Base-by-base conservation (phyloP, 2,888 invertebrate genomes). In the Eretmocerus hayati region DNA sequence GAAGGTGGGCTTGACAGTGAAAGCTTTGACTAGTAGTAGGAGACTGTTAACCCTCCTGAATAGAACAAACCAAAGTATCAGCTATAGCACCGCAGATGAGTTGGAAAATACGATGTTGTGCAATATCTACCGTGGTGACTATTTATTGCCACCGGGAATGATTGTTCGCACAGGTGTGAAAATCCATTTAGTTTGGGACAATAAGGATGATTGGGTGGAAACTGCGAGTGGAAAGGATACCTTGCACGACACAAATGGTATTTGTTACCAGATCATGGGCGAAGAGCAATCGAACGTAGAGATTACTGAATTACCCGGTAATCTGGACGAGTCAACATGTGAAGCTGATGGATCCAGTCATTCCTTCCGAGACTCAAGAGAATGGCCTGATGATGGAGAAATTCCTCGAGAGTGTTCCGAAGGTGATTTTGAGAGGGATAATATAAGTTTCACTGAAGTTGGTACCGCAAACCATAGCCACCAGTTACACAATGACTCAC, bases 161-260 rank as follows among this genome's bases (percentile, higher is more conserved):
- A 35, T 21, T 19, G 20, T 41, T 26, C 15, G 16, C 18, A 19
- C 40, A 19, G 30, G 47, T 11, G 38, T 54, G 11, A 38, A 15
- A 22, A 62, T 58, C 6, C 48, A 50, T 13, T 38, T 56, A 2
- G 56, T 56, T 0, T 58, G 53, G 20, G 56, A 63, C 33, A 61
- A 62, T 51, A 59, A 48, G 31, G 57, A 62, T 48, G 38, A 59
- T 9, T 61, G 54, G 40, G 58, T 59, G 9, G 61, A 64, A 33
- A 61, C 60, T 11, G 5, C 15, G 2, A 53, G 16, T n/a, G 59
- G 60, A 5, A 61, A 60, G 49, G 56, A 60, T 32, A 62, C 59
- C 1, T 42, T 62, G 2, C 57, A 61, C 31, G 60, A 62, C 22
- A 60, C 55, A 0, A 59, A 60, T 3, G 58, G 60, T 4, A 59